A percentile compares a stretch with the other conserved stretches of the same genome.
Evolutionary conservation across 2,797 vertebrate species (phyloP).

Genomic region (Coluber constrictor): DNA sequence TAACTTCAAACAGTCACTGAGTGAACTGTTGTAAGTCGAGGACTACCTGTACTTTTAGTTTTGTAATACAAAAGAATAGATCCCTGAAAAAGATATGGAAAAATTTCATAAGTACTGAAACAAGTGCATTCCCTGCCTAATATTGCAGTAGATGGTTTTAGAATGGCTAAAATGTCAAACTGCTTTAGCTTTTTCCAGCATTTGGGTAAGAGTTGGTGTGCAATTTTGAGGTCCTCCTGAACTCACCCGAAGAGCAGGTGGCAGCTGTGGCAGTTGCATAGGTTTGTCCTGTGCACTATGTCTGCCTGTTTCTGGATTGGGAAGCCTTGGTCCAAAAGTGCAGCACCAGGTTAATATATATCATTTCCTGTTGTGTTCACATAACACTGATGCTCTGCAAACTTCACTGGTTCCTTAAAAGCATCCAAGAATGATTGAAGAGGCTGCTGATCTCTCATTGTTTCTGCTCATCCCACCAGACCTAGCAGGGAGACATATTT

Average conservation of each 20-base stretch:
- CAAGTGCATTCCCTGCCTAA: background rate
- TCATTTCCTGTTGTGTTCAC: background rate
- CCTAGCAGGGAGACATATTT: background rate
- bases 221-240: background rate
- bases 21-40: too few relatives aligned
- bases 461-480: background rate
- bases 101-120: background rate
- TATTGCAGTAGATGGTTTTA: background rate
- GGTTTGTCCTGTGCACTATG: too few relatives aligned
- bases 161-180: background rate
- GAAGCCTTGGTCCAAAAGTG: background rate
- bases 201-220: background rate
- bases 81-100: background rate
- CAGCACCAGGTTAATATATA: background rate
- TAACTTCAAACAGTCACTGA: too few relatives aligned
- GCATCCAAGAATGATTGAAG: background rate
- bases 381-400: background rate
- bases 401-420: background rate
- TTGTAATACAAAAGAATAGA: background rate
- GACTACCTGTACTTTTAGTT: background rate
- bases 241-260: background rate
- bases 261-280: background rate
- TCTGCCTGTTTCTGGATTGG: too few relatives aligned
- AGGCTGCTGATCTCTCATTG: background rate
- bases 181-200: background rate